Evolutionary conservation across 2,797 vertebrate species (phyloP).

Genomic region (Hemibagrus guttatus): DNA sequence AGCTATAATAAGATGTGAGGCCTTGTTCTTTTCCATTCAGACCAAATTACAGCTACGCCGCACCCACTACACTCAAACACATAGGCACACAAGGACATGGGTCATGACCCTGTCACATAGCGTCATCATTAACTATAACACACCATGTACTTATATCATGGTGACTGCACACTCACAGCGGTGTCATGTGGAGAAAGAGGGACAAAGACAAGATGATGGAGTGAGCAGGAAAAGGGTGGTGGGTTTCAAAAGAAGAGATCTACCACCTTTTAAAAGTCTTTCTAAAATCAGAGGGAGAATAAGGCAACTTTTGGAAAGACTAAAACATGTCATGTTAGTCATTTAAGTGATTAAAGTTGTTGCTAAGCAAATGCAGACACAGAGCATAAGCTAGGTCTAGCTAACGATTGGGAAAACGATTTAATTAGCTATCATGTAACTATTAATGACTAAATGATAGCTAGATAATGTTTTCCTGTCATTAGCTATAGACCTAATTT

Average conservation of each 20-base stretch:
- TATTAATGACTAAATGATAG: background rate
- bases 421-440: background rate
- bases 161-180: background rate
- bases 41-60: background rate
- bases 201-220: background rate
- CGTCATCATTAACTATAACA: background rate
- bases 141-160: background rate
- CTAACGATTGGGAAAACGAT: background rate
- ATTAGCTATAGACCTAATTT: background rate
- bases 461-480: background rate
- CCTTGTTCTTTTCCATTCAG: background rate
- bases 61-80: constrained; percentile 5
- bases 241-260: constrained; percentile 11
- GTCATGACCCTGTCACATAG: background rate
- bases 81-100: background rate
- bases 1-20: background rate
- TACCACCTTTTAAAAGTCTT: background rate
- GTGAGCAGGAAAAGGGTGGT: constrained; percentile 9
- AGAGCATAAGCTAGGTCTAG: background rate
- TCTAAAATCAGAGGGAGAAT: background rate
- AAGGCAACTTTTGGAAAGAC: background rate
- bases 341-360: background rate
- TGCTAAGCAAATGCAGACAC: background rate
- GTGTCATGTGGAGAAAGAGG: background rate
- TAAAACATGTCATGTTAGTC: background rate